These are phyloP conservation scores for Ceratotherium simum DNA, from an alignment of 2,113 vertebrate species.

Conservation along the genomic window DNA sequence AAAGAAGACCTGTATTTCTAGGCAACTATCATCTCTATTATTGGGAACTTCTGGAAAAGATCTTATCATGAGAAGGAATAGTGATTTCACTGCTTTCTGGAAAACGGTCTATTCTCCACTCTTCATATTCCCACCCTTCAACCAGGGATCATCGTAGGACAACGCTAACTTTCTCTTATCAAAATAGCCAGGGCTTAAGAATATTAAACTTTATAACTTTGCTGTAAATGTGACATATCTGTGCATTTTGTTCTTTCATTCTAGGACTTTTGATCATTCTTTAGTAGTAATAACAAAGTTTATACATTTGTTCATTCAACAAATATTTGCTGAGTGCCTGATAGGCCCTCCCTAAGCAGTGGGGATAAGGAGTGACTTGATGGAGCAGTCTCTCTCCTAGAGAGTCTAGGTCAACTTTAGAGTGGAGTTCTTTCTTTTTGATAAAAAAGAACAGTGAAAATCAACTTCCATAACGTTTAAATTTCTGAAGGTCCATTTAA, in stretches of 20 bases:
- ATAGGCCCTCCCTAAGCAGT: not conserved
- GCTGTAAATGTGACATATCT: not conserved
- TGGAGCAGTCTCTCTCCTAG: not conserved
- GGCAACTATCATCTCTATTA: not conserved
- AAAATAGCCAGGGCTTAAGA: not conserved
- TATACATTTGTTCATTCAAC: not conserved
- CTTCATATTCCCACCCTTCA: rapidly evolving
- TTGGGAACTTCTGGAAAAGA: not conserved
- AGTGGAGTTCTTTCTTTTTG: not conserved
- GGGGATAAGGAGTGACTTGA: not conserved
- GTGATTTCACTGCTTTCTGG: not conserved
- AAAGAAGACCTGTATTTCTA: not conserved
- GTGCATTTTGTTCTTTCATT: not conserved
- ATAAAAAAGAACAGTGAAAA: not conserved
- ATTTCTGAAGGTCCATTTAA: not conserved
- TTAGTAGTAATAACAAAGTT: not conserved
- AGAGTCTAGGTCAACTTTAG: not conserved
- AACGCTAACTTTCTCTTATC: not conserved
- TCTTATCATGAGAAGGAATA: not conserved
- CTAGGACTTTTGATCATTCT: not conserved
- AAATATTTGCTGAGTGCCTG: not conserved
- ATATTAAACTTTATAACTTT: not conserved
- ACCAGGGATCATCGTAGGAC: not conserved
- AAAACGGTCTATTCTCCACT: not conserved
- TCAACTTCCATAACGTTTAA: not conserved